These are phyloP conservation scores for Conus canariensis DNA, from an alignment of 2,888 invertebrate genomes.

Conservation along the genomic window DNA sequence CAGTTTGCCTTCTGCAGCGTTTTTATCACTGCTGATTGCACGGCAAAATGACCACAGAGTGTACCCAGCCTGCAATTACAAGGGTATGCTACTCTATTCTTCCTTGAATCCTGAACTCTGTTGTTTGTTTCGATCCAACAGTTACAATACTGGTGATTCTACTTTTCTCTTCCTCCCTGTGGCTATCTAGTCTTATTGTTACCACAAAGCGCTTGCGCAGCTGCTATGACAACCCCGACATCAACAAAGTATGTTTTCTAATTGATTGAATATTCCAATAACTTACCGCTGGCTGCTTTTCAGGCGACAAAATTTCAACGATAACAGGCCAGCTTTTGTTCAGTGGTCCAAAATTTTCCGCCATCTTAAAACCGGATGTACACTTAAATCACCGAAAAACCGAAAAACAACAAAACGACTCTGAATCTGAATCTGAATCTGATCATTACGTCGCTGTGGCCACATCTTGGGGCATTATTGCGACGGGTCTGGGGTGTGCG, in stretches of 20 bases:
- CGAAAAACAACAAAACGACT: neutral
- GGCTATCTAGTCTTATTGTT: neutral
- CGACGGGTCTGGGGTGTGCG: no score
- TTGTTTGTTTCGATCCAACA: neutral
- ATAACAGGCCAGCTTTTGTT: slow-evolving; percentile 63
- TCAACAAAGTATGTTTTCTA: neutral
- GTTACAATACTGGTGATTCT: neutral
- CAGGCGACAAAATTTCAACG: slow-evolving; percentile 60
- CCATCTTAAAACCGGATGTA: slow-evolving; percentile 52
- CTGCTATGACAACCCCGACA: neutral
- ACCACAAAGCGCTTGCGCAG: neutral
- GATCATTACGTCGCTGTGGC: no score
- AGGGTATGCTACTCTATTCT: no score
- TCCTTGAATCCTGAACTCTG: no score
- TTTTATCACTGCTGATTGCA: no score
- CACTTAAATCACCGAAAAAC: neutral
- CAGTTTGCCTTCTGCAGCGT: no score
- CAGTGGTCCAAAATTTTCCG: slow-evolving; percentile 60
- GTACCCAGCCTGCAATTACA: no score
- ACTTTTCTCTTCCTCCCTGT: neutral
- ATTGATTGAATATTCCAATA: neutral
- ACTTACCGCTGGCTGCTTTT: slow-evolving; percentile 31
- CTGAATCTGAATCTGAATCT: no score
- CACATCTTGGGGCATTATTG: no score
- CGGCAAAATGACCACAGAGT: no score